Conservation (phyloP, 2,113 vertebrate species). For the Axis porcinus region DNA sequence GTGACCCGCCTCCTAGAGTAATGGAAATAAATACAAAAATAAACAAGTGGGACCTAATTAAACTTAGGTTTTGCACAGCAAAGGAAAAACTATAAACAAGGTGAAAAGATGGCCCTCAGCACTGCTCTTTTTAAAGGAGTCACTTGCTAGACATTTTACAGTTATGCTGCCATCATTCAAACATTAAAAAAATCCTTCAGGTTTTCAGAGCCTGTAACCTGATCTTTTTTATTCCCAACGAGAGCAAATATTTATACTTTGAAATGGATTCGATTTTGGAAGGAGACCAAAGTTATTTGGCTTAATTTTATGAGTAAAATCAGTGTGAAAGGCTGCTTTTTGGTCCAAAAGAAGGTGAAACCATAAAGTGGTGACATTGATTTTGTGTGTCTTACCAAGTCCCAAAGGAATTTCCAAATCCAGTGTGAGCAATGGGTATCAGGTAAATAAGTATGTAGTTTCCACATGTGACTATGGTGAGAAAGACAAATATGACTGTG, state of each 20-base stretch:
- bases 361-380: not conserved
- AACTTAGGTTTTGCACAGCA: not conserved
- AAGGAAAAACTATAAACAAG: not conserved
- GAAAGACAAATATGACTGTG: not conserved
- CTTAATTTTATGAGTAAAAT: conserved; percentile 43
- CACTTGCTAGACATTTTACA: not conserved
- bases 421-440: not conserved
- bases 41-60: not conserved
- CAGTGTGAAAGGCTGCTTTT: conserved; percentile 30
- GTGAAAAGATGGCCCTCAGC: not conserved
- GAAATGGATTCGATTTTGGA: conserved; percentile 63
- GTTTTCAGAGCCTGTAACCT: not conserved
- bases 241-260: conserved; percentile 56
- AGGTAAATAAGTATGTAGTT: not conserved
- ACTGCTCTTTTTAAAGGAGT: not conserved
- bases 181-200: not conserved
- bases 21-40: not conserved
- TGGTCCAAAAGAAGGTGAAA: conserved; percentile 37
- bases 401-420: conserved; percentile 24
- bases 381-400: conserved; percentile 1
- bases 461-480: not conserved
- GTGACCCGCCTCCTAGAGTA: not conserved
- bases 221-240: conserved; percentile 28
- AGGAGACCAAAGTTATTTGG: conserved; percentile 8
- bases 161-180: not conserved